Conservation (phyloP, 37 sponge, comb jelly and placozoan genomes). For the Mnemiopsis leidyi region DNA sequence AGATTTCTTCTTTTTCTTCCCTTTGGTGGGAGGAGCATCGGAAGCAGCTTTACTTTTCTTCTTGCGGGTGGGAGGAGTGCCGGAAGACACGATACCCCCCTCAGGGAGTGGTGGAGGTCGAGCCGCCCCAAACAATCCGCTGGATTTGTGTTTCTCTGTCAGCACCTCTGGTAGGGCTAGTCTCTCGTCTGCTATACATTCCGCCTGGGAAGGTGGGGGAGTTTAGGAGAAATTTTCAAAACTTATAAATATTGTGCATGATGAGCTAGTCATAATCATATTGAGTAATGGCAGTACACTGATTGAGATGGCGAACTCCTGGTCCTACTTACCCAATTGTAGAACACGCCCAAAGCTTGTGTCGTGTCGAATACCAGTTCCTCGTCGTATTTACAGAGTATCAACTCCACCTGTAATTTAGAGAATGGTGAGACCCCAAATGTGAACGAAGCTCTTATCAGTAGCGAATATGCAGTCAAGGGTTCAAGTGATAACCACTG, state of each 20-base stretch:
- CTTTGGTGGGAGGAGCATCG: neutral
- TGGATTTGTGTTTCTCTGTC: constrained; percentile 60
- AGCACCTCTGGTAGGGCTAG: constrained; percentile 31
- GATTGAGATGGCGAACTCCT: too few species aligned
- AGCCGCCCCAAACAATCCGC: constrained; percentile 48
- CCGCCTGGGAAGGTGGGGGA: constrained; percentile 1
- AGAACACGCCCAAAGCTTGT: constrained; percentile 54
- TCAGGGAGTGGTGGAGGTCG: constrained; percentile 32
- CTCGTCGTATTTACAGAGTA: constrained; percentile 52
- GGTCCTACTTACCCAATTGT: constrained; percentile 24
- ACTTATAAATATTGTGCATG: too few species aligned
- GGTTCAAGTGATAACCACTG: too few species aligned
- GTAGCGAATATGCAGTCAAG: too few species aligned
- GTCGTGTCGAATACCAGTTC: constrained; percentile 59
- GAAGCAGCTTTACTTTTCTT: neutral
- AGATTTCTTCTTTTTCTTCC: constrained; percentile 36
- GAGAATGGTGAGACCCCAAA: too few species aligned
- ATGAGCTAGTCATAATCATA: too few species aligned
- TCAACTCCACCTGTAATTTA: constrained; percentile 66
- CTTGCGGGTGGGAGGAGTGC: neutral
- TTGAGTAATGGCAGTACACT: too few species aligned
- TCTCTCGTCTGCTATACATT: constrained; percentile 50
- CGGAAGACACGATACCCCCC: neutral
- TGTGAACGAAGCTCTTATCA: too few species aligned
- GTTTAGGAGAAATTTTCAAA: too few species aligned